Evolutionary conservation across 2,113 vertebrate genomes (phyloP).

Genomic region (Dryoscopus gambensis): DNA sequence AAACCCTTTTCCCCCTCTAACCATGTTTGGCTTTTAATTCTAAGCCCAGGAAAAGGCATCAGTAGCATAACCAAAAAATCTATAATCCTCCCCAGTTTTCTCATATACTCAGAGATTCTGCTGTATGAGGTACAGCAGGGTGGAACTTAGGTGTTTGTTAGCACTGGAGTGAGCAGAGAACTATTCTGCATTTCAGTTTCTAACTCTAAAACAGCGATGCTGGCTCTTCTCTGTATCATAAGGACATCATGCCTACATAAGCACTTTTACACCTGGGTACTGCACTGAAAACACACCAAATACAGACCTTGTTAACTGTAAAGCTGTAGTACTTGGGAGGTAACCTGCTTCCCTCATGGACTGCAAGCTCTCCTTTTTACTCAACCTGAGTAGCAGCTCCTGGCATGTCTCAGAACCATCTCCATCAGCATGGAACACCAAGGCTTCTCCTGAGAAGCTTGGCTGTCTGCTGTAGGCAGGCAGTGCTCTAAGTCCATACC

Average conservation of each 20-base stretch:
- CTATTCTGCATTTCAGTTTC: neutral
- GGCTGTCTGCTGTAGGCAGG: neutral
- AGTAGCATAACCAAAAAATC: neutral
- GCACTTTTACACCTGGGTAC: neutral
- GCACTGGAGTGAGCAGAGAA: neutral
- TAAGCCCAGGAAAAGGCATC: no score
- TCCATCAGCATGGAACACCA: fast-evolving
- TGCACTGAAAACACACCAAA: neutral
- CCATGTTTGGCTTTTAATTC: no score
- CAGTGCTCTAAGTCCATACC: neutral
- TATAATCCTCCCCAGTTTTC: neutral
- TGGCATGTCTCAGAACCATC: neutral
- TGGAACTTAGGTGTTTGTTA: neutral
- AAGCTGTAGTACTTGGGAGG: neutral
- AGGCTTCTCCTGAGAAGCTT: neutral
- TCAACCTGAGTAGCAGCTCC: neutral
- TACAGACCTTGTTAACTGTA: fast-evolving
- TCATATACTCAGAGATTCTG: neutral
- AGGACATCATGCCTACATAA: neutral
- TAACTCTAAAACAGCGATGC: neutral
- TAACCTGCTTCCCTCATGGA: neutral
- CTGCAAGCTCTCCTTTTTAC: neutral
- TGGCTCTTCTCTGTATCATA: neutral
- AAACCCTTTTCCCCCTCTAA: no score
- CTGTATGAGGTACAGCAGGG: neutral